A percentile compares a stretch with the other conserved stretches of the same genome.
phyloP scores from a whole-genome alignment of 2,797 vertebrate genomes.

The Etheostoma perlongum region DNA sequence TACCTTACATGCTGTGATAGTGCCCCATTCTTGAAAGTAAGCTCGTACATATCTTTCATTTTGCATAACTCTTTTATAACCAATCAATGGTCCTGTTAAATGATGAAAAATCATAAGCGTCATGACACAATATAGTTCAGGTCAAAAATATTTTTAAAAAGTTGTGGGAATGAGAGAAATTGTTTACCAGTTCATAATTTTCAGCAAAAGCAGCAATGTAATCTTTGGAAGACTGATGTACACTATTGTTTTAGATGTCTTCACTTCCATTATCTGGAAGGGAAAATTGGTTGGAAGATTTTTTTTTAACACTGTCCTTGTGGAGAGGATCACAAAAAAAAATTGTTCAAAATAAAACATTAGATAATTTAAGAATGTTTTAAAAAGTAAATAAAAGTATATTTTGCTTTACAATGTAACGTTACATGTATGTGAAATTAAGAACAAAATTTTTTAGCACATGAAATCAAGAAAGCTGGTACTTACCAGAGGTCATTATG shows the following conservation, averaged over 20 bases:
- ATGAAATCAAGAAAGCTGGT: constrained; percentile 3
- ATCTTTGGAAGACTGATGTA: constrained; percentile 65
- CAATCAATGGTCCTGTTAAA: constrained; percentile 74
- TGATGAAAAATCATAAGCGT: neutral
- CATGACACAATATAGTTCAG: neutral
- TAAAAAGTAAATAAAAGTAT: neutral
- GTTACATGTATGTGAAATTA: neutral
- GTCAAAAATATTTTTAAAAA: neutral
- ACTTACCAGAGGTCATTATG: constrained; percentile 39
- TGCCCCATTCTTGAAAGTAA: constrained; percentile 75
- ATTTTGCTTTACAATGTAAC: neutral
- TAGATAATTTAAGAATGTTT: neutral
- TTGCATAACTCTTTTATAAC: constrained; percentile 54
- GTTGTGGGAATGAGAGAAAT: neutral
- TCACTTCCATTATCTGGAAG: constrained; percentile 29
- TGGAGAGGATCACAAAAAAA: neutral
- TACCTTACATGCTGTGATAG: constrained; percentile 59
- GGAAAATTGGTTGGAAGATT: neutral
- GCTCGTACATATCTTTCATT: constrained; percentile 55
- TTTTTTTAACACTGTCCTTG: neutral
- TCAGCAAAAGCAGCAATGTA: constrained; percentile 20
- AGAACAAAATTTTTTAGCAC: neutral
- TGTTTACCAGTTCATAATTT: constrained; percentile 66
- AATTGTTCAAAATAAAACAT: neutral
- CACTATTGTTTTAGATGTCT: neutral